phyloP scores from a whole-genome alignment of 2,888 invertebrate species.

The Caenorhabditis sulstoni region DNA sequence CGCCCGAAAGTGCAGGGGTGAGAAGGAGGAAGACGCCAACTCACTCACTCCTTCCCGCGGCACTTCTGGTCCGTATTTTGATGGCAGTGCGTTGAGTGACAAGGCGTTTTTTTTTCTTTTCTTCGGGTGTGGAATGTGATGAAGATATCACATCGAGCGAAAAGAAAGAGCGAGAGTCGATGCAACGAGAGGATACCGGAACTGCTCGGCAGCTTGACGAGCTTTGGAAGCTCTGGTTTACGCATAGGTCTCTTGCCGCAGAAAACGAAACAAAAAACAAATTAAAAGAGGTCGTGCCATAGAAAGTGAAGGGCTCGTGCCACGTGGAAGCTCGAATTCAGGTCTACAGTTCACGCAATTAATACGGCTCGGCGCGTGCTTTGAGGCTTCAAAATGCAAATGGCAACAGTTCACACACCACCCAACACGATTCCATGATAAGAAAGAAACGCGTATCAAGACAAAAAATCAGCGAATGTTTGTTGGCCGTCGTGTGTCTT shows the following conservation, averaged over 20 bases:
- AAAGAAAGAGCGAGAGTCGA: background rate
- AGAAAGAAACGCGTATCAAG: conserved; percentile 43
- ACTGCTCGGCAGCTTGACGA: too few species aligned
- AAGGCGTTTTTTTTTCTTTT: conserved; percentile 26
- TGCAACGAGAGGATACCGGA: background rate
- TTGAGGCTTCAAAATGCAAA: conserved; percentile 1
- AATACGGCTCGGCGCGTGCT: background rate
- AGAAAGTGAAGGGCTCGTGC: background rate
- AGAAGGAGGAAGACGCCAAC: conserved; percentile 34
- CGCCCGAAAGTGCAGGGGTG: conserved; percentile 39
- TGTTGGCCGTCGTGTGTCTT: conserved; percentile 43
- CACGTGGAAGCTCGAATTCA: conserved; percentile 5
- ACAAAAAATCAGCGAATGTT: conserved; percentile 60
- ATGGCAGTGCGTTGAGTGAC: conserved; percentile 38
- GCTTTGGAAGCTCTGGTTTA: too few species aligned
- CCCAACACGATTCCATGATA: conserved; percentile 31
- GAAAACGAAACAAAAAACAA: background rate
- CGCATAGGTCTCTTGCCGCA: background rate
- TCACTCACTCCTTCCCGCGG: conserved; percentile 28
- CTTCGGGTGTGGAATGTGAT: too few species aligned
- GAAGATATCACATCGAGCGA: conserved; percentile 1
- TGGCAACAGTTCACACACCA: conserved; percentile 55
- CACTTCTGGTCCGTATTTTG: conserved; percentile 38
- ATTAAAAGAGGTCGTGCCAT: background rate
- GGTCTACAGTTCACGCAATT: conserved; percentile 12